A percentile compares a stretch with the other conserved stretches of the same genome.
Evolutionary conservation across 1,140 invertebrate genomes (phyloP).

Genomic region (Bombus polaris): DNA sequence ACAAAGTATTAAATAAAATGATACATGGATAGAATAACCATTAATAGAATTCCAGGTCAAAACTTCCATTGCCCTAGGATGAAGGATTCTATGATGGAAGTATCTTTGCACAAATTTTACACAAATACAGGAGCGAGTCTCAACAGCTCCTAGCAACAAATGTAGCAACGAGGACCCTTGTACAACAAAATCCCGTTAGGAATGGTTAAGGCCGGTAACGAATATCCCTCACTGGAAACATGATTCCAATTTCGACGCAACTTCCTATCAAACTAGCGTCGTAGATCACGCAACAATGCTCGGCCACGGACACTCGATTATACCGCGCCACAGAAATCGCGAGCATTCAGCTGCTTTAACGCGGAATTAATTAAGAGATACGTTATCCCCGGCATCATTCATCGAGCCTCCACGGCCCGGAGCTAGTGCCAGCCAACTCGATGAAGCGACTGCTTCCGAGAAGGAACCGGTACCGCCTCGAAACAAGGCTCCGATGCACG

Average conservation of each 20-base stretch:
- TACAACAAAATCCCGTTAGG: neutral
- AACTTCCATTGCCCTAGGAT: neutral
- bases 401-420: neutral
- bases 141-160: neutral
- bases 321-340: constrained; percentile 10
- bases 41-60: neutral
- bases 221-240: neutral
- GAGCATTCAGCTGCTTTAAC: constrained; percentile 30
- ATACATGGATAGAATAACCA: neutral
- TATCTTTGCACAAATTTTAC: neutral
- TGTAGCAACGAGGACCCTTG: neutral
- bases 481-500: constrained; percentile 29
- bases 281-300: constrained; percentile 4
- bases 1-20: neutral
- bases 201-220: neutral
- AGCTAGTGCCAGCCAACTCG: constrained; percentile 14
- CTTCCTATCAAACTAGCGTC: neutral
- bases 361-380: constrained; percentile 53
- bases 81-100: neutral
- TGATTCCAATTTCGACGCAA: constrained; percentile 8
- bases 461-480: constrained; percentile 32
- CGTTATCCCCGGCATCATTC: constrained; percentile 40
- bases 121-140: neutral
- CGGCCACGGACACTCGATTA: neutral
- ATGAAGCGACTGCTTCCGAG: neutral